Evolutionary conservation across 2,113 vertebrate genomes (phyloP).

Genomic region (Ameiurus melas): DNA sequence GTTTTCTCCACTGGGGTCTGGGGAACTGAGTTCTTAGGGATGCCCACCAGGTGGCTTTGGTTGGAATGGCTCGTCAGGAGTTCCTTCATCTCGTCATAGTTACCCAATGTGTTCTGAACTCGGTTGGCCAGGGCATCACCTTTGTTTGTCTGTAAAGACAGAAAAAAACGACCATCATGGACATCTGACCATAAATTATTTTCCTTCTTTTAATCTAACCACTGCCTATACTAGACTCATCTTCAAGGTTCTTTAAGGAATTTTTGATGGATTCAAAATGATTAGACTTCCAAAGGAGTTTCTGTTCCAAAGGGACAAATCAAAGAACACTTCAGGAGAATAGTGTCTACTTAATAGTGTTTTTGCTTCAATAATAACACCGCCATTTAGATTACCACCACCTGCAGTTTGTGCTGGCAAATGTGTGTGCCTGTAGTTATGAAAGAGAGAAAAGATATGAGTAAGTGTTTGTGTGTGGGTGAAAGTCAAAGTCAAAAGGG

Average conservation of each 20-base stretch:
- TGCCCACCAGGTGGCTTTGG: constrained; percentile 95
- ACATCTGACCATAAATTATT: neutral
- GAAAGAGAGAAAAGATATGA: neutral
- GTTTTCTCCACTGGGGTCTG: constrained; percentile 71
- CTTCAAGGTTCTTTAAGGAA: neutral
- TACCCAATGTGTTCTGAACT: constrained; percentile 90
- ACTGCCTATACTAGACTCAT: neutral
- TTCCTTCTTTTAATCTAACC: neutral
- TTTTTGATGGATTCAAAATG: neutral
- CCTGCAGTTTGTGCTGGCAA: constrained; percentile 7
- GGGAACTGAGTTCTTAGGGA: constrained; percentile 88
- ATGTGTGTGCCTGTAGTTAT: constrained; percentile 12
- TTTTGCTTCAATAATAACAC: neutral
- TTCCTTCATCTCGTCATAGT: constrained; percentile 86
- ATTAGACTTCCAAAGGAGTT: neutral
- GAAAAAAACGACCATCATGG: neutral
- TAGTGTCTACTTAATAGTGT: neutral
- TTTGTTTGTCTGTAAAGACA: constrained; percentile 82
- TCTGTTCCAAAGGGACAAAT: neutral
- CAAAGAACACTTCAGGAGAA: neutral
- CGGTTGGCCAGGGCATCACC: constrained; percentile 90
- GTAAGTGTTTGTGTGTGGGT: constrained; percentile 1
- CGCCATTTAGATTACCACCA: neutral
- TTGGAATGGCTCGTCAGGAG: constrained; percentile 77
- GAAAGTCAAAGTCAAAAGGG: neutral